Evolutionary conservation across 2,888 invertebrate genomes (phyloP), one percentile per base, ranked within the genome.

Genomic region (Venusia cambrica): DNA sequence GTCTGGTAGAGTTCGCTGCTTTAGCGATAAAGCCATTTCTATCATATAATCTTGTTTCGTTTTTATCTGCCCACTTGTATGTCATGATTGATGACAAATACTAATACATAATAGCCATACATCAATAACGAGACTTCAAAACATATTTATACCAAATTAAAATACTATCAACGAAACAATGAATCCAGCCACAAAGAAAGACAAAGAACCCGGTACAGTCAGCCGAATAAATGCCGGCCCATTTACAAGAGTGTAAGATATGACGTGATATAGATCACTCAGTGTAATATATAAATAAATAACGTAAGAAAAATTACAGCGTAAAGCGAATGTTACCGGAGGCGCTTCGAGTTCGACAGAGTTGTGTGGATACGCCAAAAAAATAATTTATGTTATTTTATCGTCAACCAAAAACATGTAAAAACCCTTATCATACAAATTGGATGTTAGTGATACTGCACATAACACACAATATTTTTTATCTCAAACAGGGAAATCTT

Each of bases 221-320:
- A 39, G 48, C 60, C 56, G 70, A 74, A 84, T 79, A 80, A 84
- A 84, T 76, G 80, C 67, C 69, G 60, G 67, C 58, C 79, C 85
- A 84, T 85, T 85, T 84, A 83, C 85, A 80, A 83, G 80, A 83
- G 84, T 83, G 83, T 84, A 84, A 85, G 85, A 84, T 85, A 85
- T 87, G 87, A 85, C 84, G 76, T 83, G 75, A 81, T 80, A 84
- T 87, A 84, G 84, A 87, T 87, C 87, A 85, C 85, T 85, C 84
- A 84, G 55, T 64, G 80, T 81, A 84, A 87, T 87, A 87, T 85
- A 87, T 87, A 87, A 85, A 87, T 87, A 87, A 87, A 85, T 85
- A 87, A 85, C 84, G 72, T 73, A 85, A 83, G 87, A 85, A 87
- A 85, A 85, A 87, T 87, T 85, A 85, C 87, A 77, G 76, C 83